Evolutionary conservation across 30 jellyfish, hydroid and myxozoan genomes (phyloP), one percentile per base, ranked within the genome.

Genomic region (Haliclystus octoradiatus): DNA sequence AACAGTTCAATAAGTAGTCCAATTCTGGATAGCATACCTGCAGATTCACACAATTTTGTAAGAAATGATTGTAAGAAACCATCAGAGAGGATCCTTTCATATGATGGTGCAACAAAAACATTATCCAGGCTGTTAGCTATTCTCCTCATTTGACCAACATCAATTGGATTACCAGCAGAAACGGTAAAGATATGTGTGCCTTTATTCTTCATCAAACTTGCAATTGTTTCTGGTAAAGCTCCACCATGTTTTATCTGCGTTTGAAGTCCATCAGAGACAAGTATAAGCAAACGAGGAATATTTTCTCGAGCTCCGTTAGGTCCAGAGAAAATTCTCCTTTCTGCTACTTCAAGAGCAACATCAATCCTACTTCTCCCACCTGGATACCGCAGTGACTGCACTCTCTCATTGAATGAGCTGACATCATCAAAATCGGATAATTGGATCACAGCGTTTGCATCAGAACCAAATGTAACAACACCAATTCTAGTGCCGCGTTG

Each of bases 361-460:
- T 75, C 92, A 19, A 84, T 72, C 29, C 84, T 70, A 5, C 86
- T 49, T 15, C 49, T 33, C n/a, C 86, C 92, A 29, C 92, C 95
- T 0, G 74, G 82, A 52, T 76, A 66, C 2, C 69, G 79, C 28
- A 76, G 32, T 0, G 30, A 30, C 14, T 35, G 35, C 60, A 76
- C 28, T 31, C 53, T 79, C 7, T 74, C 68, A 5, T 61, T 51
- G 34, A 76, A 76, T 69, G 66, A 79, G 26, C 70, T 31, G 27
- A 31, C 62, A 0, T 79, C 84, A 0, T 65, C 75, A 5, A 79
- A 65, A 34, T 69, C 78, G 26, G 78, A 79, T 26, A 79, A 70
- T 24, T 53, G 77, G 60, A 69, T 65, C 26, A 57, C 49, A 19
- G 64, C 28, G 33, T 34, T 73, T 9, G 93, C 82, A 15, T 69